Conservation (phyloP, 2,888 invertebrate species). For the Cremastobaeus sp. region DNA sequence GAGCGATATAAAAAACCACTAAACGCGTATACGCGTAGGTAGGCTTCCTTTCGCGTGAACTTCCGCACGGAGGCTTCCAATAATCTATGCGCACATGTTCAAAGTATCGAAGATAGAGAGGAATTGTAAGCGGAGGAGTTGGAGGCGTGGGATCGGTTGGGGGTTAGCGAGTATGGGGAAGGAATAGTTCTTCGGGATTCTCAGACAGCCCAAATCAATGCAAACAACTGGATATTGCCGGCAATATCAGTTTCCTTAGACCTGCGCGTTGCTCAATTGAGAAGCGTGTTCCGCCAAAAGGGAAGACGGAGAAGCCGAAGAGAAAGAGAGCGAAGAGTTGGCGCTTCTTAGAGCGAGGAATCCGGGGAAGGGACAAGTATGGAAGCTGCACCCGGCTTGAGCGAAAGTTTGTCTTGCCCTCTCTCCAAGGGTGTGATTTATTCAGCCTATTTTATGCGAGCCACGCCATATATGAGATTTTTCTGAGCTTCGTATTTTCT, state of each 20-base stretch:
- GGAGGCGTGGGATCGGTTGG: conserved; percentile 42
- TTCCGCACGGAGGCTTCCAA: conserved; percentile 64
- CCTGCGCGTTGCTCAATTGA: conserved; percentile 69
- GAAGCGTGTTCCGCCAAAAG: conserved; percentile 67
- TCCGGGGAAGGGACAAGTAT: conserved; percentile 48
- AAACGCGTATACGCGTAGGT: conserved; percentile 64
- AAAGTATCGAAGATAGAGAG: conserved; percentile 58
- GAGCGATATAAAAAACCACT: conserved; percentile 58
- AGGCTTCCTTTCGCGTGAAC: conserved; percentile 61
- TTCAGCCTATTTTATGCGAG: conserved; percentile 74
- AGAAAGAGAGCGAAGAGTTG: conserved; percentile 32
- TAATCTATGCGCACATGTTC: conserved; percentile 69
- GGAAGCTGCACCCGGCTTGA: conserved; percentile 64
- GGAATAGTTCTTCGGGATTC: conserved; percentile 70
- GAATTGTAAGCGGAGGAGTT: conserved; percentile 28
- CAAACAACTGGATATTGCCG: conserved; percentile 76
- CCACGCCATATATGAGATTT: conserved; percentile 73
- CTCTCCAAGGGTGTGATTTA: conserved; percentile 69
- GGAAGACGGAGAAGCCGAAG: background rate
- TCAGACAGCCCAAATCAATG: conserved; percentile 74
- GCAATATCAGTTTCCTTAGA: conserved; percentile 74
- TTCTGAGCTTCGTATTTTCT: conserved; percentile 72
- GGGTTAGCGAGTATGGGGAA: conserved; percentile 54
- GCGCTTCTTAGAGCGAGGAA: conserved; percentile 40
- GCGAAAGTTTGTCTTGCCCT: conserved; percentile 71